A percentile compares a stretch with the other conserved stretches of the same genome.
Evolutionary conservation across 2,113 vertebrate genomes (phyloP).

Genomic region (Podiceps cristatus): DNA sequence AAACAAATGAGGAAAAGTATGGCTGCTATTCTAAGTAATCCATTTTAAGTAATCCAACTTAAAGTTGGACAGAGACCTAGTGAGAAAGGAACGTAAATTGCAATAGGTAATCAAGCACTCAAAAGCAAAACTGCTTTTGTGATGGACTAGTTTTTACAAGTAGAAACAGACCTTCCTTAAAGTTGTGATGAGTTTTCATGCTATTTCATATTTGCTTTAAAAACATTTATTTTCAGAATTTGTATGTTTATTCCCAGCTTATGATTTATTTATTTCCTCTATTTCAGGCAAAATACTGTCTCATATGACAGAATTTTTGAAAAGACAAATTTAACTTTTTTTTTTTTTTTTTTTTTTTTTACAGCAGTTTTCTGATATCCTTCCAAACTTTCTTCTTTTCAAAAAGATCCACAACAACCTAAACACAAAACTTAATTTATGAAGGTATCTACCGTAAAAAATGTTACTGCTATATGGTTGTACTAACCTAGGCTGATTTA

Average conservation of each 20-base stretch:
- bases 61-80: neutral
- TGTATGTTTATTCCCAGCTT: constrained; percentile 17
- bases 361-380: neutral
- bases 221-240: constrained; percentile 25
- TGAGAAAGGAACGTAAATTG: constrained; percentile 11
- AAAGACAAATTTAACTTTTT: neutral
- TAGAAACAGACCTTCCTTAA: constrained; percentile 1
- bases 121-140: constrained; percentile 32
- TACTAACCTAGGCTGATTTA: neutral
- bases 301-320: neutral
- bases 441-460: neutral
- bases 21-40: constrained; percentile 19
- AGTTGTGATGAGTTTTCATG: constrained; percentile 6
- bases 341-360: neutral
- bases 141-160: neutral
- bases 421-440: neutral
- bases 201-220: constrained; percentile 30
- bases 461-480: neutral
- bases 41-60: constrained; percentile 1
- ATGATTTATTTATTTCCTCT: neutral
- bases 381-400: neutral
- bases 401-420: constrained; percentile 27
- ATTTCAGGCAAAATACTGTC: neutral
- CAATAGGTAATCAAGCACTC: constrained; percentile 32
- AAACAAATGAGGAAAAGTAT: constrained; percentile 37